Evolutionary conservation across 2,797 vertebrate species (phyloP).

Genomic region (Pangasius larnaudii): DNA sequence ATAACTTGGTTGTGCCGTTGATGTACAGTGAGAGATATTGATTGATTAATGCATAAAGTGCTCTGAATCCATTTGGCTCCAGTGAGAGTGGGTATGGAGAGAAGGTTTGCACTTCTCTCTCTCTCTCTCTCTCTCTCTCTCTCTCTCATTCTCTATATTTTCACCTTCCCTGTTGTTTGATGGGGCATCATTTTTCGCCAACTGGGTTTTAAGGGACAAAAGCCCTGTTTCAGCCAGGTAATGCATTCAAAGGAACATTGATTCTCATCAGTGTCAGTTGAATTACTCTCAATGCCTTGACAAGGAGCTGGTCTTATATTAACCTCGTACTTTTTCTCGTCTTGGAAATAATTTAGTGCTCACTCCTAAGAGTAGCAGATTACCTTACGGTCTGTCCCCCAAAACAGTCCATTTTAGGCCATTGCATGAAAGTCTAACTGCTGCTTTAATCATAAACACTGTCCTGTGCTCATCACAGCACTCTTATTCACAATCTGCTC

Average conservation of each 20-base stretch:
- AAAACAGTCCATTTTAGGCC: constrained; percentile 46
- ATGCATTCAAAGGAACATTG: constrained; percentile 94
- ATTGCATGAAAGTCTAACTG: neutral
- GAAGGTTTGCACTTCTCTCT: constrained; percentile 74
- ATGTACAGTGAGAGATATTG: constrained; percentile 99
- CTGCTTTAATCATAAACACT: constrained; percentile 13
- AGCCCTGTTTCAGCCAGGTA: constrained; percentile 95
- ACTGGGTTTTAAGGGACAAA: constrained; percentile 93
- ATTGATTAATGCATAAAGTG: constrained; percentile 99
- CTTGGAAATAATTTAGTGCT: constrained; percentile 67
- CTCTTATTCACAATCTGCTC: neutral
- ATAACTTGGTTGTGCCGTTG: constrained; percentile 97
- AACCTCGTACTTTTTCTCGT: constrained; percentile 78
- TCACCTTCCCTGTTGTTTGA: constrained; percentile 96
- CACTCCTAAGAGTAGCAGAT: constrained; percentile 36
- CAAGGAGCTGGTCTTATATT: constrained; percentile 90
- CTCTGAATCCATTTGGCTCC: constrained; percentile 99
- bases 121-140: constrained; percentile 70
- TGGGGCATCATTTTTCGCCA: constrained; percentile 85
- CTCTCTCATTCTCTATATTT: constrained; percentile 83
- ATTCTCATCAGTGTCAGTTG: constrained; percentile 96
- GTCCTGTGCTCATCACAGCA: neutral
- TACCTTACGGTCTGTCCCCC: constrained; percentile 41
- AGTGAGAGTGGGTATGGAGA: constrained; percentile 94
- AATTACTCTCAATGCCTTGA: constrained; percentile 93